Conservation (phyloP, 2,797 vertebrate genomes). For the Siniperca scherzeri region DNA sequence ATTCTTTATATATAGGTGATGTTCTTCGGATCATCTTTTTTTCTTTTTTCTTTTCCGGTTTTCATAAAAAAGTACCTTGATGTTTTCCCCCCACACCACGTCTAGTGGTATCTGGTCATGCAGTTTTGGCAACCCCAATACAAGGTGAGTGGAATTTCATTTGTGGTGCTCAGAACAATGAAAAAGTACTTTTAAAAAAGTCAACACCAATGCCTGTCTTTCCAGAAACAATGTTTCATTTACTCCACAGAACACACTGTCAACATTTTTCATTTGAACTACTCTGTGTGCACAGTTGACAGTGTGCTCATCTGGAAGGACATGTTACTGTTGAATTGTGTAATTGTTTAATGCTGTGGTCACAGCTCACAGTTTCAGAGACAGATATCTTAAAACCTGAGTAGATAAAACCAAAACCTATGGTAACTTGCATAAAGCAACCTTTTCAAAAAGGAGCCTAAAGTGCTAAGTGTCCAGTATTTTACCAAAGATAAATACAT, state of each 20-base stretch:
- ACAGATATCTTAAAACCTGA: not conserved
- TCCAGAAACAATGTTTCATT: not conserved
- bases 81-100: not conserved
- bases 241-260: not conserved
- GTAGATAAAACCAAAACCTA: not conserved
- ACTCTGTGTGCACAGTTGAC: not conserved
- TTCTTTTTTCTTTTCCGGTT: too few species aligned
- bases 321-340: not conserved
- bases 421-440: not conserved
- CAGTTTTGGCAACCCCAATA: not conserved
- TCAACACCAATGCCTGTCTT: not conserved
- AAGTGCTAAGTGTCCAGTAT: not conserved
- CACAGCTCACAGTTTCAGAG: not conserved
- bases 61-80: too few species aligned
- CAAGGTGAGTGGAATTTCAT: not conserved
- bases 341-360: not conserved
- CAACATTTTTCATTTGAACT: not conserved
- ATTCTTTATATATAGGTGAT: not conserved
- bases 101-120: not conserved
- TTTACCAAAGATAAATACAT: not conserved
- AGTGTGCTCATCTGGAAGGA: not conserved
- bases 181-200: not conserved
- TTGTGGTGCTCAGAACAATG: not conserved
- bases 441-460: not conserved
- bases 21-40: too few species aligned